Conservation (phyloP, 2,888 invertebrate genomes). For the Lasioglossum oenotherae region DNA sequence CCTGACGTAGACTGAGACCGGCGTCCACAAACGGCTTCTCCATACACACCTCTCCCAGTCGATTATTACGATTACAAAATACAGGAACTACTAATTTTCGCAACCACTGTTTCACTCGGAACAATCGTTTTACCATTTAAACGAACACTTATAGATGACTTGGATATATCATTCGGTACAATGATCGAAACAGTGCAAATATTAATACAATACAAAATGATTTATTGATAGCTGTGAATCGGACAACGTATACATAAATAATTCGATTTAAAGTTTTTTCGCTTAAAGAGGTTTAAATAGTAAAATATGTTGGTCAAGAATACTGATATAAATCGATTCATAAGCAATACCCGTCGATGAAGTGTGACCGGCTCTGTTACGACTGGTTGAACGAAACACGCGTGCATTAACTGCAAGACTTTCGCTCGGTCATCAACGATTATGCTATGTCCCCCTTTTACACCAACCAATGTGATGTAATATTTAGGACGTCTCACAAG, state of each 20-base stretch:
- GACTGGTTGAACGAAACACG: background rate
- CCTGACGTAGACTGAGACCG: background rate
- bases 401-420: conserved; percentile 18
- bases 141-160: background rate
- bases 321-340: background rate
- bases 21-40: background rate
- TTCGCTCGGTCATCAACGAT: conserved; percentile 29
- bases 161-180: background rate
- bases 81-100: background rate
- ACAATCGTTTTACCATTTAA: background rate
- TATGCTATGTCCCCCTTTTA: conserved; percentile 30
- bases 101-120: background rate
- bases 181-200: background rate
- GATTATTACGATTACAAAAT: background rate
- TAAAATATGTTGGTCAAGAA: background rate
- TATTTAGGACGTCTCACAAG: conserved; percentile 13
- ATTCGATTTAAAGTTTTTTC: background rate
- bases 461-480: conserved; percentile 28
- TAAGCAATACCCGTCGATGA: background rate
- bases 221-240: background rate
- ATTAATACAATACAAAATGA: background rate
- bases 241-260: background rate
- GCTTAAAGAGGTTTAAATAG: background rate
- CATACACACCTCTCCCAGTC: background rate
- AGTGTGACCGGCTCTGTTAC: background rate